These are phyloP conservation scores for Amphipyra tragopoginis DNA, from an alignment of 2,888 invertebrate species.

Conservation along the genomic window DNA sequence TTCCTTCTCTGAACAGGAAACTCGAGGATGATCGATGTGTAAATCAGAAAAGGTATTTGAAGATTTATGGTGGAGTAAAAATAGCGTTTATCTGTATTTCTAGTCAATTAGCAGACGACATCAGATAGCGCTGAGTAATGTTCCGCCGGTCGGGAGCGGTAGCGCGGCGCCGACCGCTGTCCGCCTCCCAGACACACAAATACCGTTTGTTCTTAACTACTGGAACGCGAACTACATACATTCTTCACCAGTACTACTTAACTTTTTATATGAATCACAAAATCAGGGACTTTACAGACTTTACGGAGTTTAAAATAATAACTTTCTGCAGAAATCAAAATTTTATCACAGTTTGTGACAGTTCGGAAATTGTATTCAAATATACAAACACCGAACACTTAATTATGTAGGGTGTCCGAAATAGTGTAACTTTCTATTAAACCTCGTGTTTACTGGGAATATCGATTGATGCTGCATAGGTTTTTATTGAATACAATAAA, in stretches of 20 bases:
- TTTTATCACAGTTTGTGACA: not conserved
- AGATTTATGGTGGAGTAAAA: slow-evolving; percentile 80
- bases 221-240: slow-evolving; percentile 38
- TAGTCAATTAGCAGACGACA: slow-evolving; percentile 88
- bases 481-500: too few relatives aligned
- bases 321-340: not conserved
- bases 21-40: slow-evolving; percentile 52
- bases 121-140: slow-evolving; percentile 87
- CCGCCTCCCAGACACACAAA: slow-evolving; percentile 51
- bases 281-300: not conserved
- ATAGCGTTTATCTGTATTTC: slow-evolving; percentile 86
- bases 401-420: too few relatives aligned
- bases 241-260: not conserved
- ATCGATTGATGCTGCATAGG: too few relatives aligned
- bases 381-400: too few relatives aligned
- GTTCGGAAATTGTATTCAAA: too few relatives aligned
- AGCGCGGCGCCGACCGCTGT: slow-evolving; percentile 44
- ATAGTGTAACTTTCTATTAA: too few relatives aligned
- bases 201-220: slow-evolving; percentile 61
- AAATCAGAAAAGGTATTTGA: slow-evolving; percentile 65
- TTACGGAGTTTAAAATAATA: not conserved
- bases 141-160: slow-evolving; percentile 47
- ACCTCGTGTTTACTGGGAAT: too few relatives aligned
- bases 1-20: slow-evolving; percentile 10
- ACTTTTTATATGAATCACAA: not conserved